Base-by-base conservation (phyloP, 2,797 vertebrate genomes). In the Pangasius krempfi region DNA sequence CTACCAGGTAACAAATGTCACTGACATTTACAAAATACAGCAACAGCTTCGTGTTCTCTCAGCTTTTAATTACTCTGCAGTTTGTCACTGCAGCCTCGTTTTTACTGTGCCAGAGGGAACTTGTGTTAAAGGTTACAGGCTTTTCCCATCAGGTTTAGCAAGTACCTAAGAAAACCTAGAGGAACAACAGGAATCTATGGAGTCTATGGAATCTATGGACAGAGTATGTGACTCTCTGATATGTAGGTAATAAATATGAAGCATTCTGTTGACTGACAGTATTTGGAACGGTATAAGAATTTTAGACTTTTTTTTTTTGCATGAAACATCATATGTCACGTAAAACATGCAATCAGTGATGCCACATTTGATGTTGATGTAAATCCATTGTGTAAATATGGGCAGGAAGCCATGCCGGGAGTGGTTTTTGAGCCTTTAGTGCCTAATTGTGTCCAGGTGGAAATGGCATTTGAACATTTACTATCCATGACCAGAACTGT, bases 21-120 rank as follows among this genome's bases (percentile, higher is more conserved):
- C 20, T 73, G 47, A 81, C 14, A 1, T 91, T 91, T 82, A 89
- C 50, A 70, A 90, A 91, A 90, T 70, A 84, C 64, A 90, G 56
- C 79, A 88, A 88, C 27, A 50, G 66, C 85, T 89, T 54, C n/a
- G 16, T 79, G 72, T 84, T 75, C 58, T 85, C 22, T 82, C n/a
- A 87, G 88, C 70, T 64, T 52, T 86, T 91, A 86, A 81, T 50
- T 84, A 82, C 64, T 86, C 62, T 73, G 40, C 37, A 58, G 20
- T 81, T 81, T 37, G 75, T 81, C 37, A 81, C 4, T 76, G 88
- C 3, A 47, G 60, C 33, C 4, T 25, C 20, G 33, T 20, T 50
- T 66, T 64, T 84, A 84, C 80, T 62, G 33, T 40, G 10, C 3
- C 52, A 58, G 33, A 64, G 13, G n/a, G 5, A 83, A 47, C 40